Evolutionary conservation across 2,113 vertebrate genomes (phyloP), one percentile per base, ranked within the genome.

Genomic region (Trinectes maculatus): DNA sequence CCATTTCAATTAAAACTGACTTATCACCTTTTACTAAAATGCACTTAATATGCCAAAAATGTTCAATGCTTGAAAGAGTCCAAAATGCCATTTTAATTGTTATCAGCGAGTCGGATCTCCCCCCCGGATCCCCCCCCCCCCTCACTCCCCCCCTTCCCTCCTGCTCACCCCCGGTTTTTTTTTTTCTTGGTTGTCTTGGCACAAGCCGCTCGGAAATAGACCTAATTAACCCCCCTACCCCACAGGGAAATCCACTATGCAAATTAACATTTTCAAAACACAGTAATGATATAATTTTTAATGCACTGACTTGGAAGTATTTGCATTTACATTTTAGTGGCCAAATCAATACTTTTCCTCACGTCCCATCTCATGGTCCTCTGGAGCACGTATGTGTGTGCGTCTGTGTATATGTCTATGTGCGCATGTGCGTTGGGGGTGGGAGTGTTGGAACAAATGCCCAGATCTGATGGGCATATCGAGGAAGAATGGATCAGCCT

Each of bases 231-330:
- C 96, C 94, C 88, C 94, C 94, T 94, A 94, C 94, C 95, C 96
- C 93, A 91, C 75, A 71, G 96, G 97, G 95, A 98, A 98, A 98
- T 97, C 95, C 95, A 92, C 95, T 96, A 95, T 96, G 96, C 95
- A 98, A 96, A 99, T 98, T 95, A 98, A 96, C 95, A 95, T 97
- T 98, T 97, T 96, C 94, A 96, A 97, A 97, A 98, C 98, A 97
- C 95, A 96, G 95, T 97, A 96, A 98, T 98, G 95, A 97, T 97
- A 97, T 97, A 95, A 95, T 96, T 96, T 96, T 97, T 96, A 52
- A 78, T 94, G 95, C 96, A 91, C 79, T 12, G 63, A 90, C 43
- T 71, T 22, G 3, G 5, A 93, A 91, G 92, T 93, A 95, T 97
- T 98, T 96, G 94, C 95, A 95, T 96, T 95, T 95, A 62, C 49